phyloP scores from a whole-genome alignment of 2,797 vertebrate species.

The Micropoecilia bifurca region DNA sequence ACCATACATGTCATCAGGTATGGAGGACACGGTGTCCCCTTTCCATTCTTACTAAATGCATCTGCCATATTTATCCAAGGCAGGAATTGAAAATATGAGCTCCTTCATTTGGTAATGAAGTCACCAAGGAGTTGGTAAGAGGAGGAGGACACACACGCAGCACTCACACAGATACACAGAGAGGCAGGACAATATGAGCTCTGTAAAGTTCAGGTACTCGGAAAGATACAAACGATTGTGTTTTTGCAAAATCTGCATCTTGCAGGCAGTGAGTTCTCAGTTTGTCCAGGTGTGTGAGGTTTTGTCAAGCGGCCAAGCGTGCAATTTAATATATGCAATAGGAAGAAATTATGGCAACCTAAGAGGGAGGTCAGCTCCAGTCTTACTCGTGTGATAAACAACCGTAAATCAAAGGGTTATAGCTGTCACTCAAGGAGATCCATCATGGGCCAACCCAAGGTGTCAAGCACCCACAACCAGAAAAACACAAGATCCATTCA shows the following conservation, averaged over 20 bases:
- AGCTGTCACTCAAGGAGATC: slow-evolving; percentile 59
- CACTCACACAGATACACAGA: not conserved
- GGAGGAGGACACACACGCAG: slow-evolving; percentile 7
- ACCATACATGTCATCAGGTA: slow-evolving; percentile 76
- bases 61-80: slow-evolving; percentile 54
- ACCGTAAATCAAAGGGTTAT: slow-evolving; percentile 62
- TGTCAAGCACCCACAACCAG: not conserved
- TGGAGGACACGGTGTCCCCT: slow-evolving; percentile 69
- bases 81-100: slow-evolving; percentile 46
- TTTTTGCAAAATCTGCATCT: not conserved
- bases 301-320: slow-evolving; percentile 19
- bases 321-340: slow-evolving; percentile 39
- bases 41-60: slow-evolving; percentile 21
- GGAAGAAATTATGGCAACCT: slow-evolving; percentile 37
- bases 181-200: slow-evolving; percentile 28
- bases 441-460: slow-evolving; percentile 10
- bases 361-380: slow-evolving; percentile 55
- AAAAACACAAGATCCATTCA: slow-evolving; percentile 44
- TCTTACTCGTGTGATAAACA: slow-evolving; percentile 53
- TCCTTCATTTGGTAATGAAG: slow-evolving; percentile 73
- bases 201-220: slow-evolving; percentile 10
- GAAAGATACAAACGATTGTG: not conserved
- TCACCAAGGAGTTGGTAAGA: slow-evolving; percentile 44
- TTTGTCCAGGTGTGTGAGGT: slow-evolving; percentile 4
- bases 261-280: not conserved